These are phyloP conservation scores for Microplitis mediator DNA, from an alignment of 1,140 invertebrate genomes.

Conservation along the genomic window DNA sequence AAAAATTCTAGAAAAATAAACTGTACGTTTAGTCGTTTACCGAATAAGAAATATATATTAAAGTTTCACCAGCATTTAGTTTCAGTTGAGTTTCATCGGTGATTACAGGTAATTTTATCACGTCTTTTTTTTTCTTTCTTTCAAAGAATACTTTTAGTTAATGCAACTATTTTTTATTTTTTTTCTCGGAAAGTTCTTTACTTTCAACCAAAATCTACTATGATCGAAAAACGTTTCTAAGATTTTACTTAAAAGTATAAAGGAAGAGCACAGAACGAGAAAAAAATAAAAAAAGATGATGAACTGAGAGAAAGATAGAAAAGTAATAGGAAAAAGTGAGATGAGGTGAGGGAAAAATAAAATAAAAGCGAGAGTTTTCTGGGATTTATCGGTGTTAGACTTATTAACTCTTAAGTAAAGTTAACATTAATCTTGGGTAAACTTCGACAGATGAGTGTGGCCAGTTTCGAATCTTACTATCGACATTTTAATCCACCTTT, in stretches of 20 bases:
- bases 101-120: neutral
- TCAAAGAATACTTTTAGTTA: neutral
- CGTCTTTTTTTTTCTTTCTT: neutral
- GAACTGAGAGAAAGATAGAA: slow-evolving; percentile 5
- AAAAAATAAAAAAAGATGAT: neutral
- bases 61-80: neutral
- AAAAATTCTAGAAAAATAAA: too few relatives aligned
- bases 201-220: slow-evolving; percentile 34
- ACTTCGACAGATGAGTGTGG: slow-evolving; percentile 30
- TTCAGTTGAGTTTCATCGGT: neutral
- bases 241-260: slow-evolving; percentile 23
- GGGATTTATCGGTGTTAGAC: slow-evolving; percentile 49
- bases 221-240: slow-evolving; percentile 12
- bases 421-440: slow-evolving; percentile 47
- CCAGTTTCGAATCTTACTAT: neutral
- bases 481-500: slow-evolving; percentile 19
- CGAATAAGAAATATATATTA: too few relatives aligned
- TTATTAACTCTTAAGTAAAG: slow-evolving; percentile 51
- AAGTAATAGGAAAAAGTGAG: slow-evolving; percentile 25
- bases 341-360: slow-evolving; percentile 9
- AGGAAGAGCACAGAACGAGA: neutral
- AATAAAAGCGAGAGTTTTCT: slow-evolving; percentile 34
- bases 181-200: slow-evolving; percentile 39
- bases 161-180: slow-evolving; percentile 24
- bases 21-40: too few relatives aligned